Evolutionary conservation across 2,888 invertebrate genomes (phyloP), one percentile per base, ranked within the genome.

Genomic region (Blomia tropicalis): DNA sequence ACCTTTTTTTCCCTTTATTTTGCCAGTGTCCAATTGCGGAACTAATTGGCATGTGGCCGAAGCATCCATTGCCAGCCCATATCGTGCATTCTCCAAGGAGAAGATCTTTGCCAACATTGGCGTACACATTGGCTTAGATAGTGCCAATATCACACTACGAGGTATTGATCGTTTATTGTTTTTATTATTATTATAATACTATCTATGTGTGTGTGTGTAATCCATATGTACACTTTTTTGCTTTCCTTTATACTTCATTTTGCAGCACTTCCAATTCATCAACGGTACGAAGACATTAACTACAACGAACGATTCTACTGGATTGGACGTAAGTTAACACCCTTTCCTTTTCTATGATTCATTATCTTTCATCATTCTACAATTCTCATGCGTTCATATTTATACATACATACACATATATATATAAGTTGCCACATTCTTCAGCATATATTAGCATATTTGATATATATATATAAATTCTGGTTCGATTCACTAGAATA

Each of bases 261-360:
- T 27, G 22, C 69, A 79, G 79, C 77, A 17, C 68, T 73, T 54
- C 75, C 77, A 4, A 71, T 72, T 31, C 79, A 77, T 63, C 79
- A 80, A 69, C 74, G 77, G 4, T 68, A 69, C 51, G 70, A 70
- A 59, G 83, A 83, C 69, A 84, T 95, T 70, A 87, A 92, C 74
- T 96, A 88, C 78, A 95, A 95, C 74, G 95, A 96, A 75, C 82
- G 89, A 71, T 91, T 95, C 75, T 80, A 81, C 68, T 91, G 92
- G 87, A 80, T 83, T 68, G 85, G 84, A 67, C 74, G 76, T 76
- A 68, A 70, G 72, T 68, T 44, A 25, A 30, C n/a, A n/a, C 43
- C 22, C 19, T 41, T 43, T 63, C 44, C 41, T 63, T 56, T 47
- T 30, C 22, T 43, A 47, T 22, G 2, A 5, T 4, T 51, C 2